A percentile compares a stretch with the other conserved stretches of the same genome.
phyloP scores from a whole-genome alignment of 2,888 invertebrate genomes.

The Rhorus exstirpatorius region DNA sequence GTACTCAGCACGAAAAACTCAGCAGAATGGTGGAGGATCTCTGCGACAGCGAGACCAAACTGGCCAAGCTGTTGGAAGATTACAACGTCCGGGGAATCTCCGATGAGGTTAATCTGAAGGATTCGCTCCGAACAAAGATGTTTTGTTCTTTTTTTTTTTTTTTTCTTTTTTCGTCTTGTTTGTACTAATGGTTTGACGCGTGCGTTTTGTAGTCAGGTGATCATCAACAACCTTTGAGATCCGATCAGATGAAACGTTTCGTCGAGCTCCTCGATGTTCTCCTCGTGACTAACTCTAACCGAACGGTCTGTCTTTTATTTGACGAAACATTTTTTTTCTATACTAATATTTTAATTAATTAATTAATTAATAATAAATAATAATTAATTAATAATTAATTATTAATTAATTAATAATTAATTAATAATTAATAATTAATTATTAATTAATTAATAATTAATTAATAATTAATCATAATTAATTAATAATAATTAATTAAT shows the following conservation, averaged over 20 bases:
- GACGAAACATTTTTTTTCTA: background rate
- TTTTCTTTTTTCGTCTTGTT: conserved; percentile 33
- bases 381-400: background rate
- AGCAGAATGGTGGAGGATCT: conserved; percentile 90
- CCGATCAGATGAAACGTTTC: conserved; percentile 82
- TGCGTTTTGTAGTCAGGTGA: conserved; percentile 84
- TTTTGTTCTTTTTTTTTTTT: no score
- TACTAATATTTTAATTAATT: conserved; percentile 13
- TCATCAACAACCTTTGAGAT: conserved; percentile 87
- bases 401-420: background rate
- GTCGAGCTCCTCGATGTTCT: conserved; percentile 78
- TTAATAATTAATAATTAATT: no score
- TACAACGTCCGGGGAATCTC: conserved; percentile 79
- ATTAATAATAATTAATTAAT: no score
- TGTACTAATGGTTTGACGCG: conserved; percentile 71
- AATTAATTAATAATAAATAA: background rate
- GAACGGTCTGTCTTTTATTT: conserved; percentile 75
- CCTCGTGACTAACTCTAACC: conserved; percentile 76
- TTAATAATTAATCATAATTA: no score
- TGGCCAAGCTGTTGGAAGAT: conserved; percentile 88
- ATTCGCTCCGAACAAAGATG: background rate
- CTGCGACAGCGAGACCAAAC: conserved; percentile 90
- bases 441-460: no score
- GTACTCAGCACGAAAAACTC: conserved; percentile 88
- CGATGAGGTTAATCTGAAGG: conserved; percentile 80